phyloP scores from a whole-genome alignment of 2,888 invertebrate genomes.

The Harpagoxenus sublaevis region DNA sequence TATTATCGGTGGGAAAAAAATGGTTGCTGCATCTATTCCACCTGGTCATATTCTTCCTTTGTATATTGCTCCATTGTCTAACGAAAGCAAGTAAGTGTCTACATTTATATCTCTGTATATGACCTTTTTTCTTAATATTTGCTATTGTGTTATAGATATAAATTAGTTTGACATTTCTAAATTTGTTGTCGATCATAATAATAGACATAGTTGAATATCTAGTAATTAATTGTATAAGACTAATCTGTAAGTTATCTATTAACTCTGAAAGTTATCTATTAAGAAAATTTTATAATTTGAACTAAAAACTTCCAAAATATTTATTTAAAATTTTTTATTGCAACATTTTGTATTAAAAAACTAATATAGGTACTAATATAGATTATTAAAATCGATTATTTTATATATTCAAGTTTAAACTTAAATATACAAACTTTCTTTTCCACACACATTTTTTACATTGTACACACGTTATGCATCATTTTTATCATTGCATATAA shows the following conservation, averaged over 20 bases:
- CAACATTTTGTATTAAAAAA: background rate
- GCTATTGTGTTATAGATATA: conserved; percentile 20
- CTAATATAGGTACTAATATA: background rate
- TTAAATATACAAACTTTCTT: conserved; percentile 17
- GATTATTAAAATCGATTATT: background rate
- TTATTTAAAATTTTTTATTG: conserved; percentile 1
- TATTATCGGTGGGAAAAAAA: conserved; percentile 92
- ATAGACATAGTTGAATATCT: conserved; percentile 28
- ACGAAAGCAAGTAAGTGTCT: conserved; percentile 92
- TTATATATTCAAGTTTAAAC: background rate
- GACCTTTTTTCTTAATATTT: background rate
- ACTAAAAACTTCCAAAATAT: background rate
- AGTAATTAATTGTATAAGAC: background rate
- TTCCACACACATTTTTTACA: background rate
- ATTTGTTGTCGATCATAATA: background rate
- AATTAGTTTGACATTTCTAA: conserved; percentile 31
- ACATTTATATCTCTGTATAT: background rate
- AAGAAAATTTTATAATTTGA: conserved; percentile 17
- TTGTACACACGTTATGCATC: background rate
- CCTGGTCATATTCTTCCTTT: conserved; percentile 90
- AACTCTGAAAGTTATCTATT: background rate
- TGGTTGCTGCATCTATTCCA: conserved; percentile 88
- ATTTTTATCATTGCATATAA: background rate
- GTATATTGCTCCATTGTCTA: conserved; percentile 92
- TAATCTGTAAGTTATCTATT: background rate